A percentile compares a stretch with the other conserved stretches of the same genome.
phyloP scores from a whole-genome alignment of 2,888 invertebrate species.

The Lampropteryx suffumata region DNA sequence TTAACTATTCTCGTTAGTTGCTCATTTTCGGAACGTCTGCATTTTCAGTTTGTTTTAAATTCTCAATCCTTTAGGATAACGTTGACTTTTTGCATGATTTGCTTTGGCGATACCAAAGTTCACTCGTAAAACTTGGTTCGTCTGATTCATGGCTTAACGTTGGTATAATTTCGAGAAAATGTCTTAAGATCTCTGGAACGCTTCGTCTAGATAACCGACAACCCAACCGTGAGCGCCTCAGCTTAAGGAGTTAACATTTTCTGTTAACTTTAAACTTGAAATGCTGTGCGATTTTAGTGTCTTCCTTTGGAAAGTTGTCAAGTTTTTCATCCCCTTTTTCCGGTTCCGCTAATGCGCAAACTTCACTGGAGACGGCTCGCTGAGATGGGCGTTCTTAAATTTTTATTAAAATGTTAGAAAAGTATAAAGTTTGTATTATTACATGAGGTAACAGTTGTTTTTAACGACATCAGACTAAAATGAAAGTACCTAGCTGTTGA shows the following conservation, averaged over 20 bases:
- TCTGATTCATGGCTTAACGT: slow-evolving; percentile 23
- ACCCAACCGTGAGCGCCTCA: slow-evolving; percentile 5
- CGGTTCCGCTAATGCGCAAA: slow-evolving; percentile 64
- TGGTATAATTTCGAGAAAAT: not conserved
- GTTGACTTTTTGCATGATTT: slow-evolving; percentile 32
- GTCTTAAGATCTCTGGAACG: slow-evolving; percentile 11
- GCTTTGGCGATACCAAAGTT: slow-evolving; percentile 15
- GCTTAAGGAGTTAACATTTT: slow-evolving; percentile 30
- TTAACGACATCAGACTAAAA: slow-evolving; percentile 27
- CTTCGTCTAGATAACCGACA: slow-evolving; percentile 11
- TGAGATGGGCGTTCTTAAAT: slow-evolving; percentile 49
- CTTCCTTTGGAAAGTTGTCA: slow-evolving; percentile 48
- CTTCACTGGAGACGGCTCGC: slow-evolving; percentile 51
- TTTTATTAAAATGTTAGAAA: slow-evolving; percentile 50
- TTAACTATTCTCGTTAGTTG: slow-evolving; percentile 82
- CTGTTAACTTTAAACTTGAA: slow-evolving; percentile 42
- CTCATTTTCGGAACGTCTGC: slow-evolving; percentile 78
- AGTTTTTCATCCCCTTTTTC: slow-evolving; percentile 70
- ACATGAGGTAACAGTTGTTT: slow-evolving; percentile 32
- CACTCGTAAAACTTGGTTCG: slow-evolving; percentile 15
- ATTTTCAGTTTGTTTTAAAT: slow-evolving; percentile 60
- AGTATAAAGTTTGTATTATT: slow-evolving; percentile 35
- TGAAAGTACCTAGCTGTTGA: not conserved
- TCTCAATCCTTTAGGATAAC: slow-evolving; percentile 41
- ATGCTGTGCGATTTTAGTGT: slow-evolving; percentile 49